Evolutionary conservation across 2,888 invertebrate species (phyloP), one percentile per base, ranked within the genome.

Genomic region (Caenorhabditis sinica): DNA sequence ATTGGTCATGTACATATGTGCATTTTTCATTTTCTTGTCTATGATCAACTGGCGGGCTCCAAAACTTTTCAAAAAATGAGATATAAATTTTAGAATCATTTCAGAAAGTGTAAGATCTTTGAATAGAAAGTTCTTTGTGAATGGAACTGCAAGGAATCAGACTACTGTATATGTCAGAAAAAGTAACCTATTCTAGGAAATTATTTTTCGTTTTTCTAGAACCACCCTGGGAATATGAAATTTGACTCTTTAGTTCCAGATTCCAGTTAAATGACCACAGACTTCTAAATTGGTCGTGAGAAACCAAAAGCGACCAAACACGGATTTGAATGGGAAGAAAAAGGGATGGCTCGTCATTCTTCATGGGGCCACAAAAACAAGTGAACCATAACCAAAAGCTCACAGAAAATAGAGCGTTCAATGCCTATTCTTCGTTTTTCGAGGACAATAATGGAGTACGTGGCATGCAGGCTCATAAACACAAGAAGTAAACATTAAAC

Each of bases 21-120:
- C 74, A 74, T 74, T 51, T 53, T 74, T 63, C 17, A 73, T 66
- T 30, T 49, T n/a, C n/a, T n/a, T n/a, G n/a, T n/a, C n/a, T n/a
- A n/a, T n/a, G n/a, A n/a, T n/a, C n/a, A n/a, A n/a, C n/a, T n/a
- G n/a, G n/a, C n/a, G n/a, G n/a, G n/a, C n/a, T n/a, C n/a, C n/a
- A n/a, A n/a, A n/a, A n/a, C n/a, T n/a, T n/a, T n/a, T n/a, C n/a
- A n/a, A n/a, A n/a, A n/a, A n/a, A n/a, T n/a, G n/a, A n/a, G n/a
- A n/a, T n/a, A n/a, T n/a, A n/a, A n/a, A n/a, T n/a, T n/a, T n/a
- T n/a, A n/a, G n/a, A n/a, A n/a, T n/a, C n/a, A n/a, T n/a, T n/a
- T n/a, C n/a, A 36, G 33, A 36, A 36, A 9, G 33, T 36, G 33
- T n/a, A n/a, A n/a, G n/a, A n/a, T n/a, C n/a, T n/a, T n/a, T n/a